These are phyloP conservation scores for Chirona hameri DNA, from an alignment of 2,888 invertebrate genomes.

Conservation along the genomic window DNA sequence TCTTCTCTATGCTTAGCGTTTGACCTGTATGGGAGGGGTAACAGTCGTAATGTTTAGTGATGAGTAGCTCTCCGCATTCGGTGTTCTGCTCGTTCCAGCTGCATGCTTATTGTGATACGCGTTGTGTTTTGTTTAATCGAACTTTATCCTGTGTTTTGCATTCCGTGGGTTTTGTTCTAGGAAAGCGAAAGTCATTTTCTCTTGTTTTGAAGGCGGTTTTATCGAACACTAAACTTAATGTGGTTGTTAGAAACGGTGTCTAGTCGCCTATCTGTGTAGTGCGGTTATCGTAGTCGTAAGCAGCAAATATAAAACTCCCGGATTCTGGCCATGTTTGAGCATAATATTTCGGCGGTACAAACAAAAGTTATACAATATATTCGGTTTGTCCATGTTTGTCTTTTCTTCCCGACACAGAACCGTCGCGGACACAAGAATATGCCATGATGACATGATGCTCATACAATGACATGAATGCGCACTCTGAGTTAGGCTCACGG, in stretches of 20 bases:
- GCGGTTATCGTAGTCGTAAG: neutral
- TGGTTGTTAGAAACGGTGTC: neutral
- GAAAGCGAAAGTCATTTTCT: neutral
- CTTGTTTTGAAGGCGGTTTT: neutral
- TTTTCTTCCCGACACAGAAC: neutral
- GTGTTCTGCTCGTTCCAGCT: no score
- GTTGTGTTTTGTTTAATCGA: neutral
- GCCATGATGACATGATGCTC: no score
- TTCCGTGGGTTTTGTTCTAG: neutral
- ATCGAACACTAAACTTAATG: neutral
- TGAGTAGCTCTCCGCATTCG: no score
- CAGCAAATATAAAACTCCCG: neutral
- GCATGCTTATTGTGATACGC: no score
- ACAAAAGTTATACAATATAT: neutral
- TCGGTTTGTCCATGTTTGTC: neutral
- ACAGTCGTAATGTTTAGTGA: no score
- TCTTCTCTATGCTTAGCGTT: neutral
- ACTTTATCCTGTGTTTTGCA: neutral
- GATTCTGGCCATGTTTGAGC: neutral
- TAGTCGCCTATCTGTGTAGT: neutral
- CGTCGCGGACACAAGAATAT: no score
- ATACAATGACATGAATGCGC: no score
- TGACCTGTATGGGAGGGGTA: no score
- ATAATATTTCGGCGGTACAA: neutral
- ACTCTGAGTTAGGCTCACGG: no score